Conservation (phyloP, 2,113 vertebrate genomes). For the Piprites chloris region DNA sequence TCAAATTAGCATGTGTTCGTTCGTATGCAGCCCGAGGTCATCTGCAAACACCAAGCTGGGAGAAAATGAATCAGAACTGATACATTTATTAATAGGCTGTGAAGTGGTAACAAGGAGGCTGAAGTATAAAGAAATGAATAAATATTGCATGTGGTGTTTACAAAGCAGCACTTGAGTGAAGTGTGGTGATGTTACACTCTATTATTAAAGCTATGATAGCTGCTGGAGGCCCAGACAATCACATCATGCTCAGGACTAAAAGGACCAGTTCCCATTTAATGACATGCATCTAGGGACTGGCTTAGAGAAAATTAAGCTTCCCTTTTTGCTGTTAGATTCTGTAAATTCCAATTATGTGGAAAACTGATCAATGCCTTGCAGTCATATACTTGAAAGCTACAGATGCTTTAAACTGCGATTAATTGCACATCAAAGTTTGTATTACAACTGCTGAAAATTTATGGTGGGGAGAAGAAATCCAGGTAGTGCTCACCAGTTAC, state of each 20-base stretch:
- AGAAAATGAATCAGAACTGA: not conserved
- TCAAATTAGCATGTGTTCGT: fast-evolving
- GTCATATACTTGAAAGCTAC: not conserved
- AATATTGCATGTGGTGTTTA: conserved; percentile 46
- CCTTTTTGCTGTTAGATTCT: not conserved
- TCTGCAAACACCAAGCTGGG: not conserved
- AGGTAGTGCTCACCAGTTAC: not conserved
- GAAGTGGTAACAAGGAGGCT: conserved; percentile 21
- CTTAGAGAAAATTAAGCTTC: not conserved
- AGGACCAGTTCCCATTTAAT: not conserved
- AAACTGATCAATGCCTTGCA: not conserved
- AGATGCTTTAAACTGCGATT: not conserved
- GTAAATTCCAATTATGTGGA: not conserved
- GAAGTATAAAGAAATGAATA: conserved; percentile 29
- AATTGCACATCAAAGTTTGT: not conserved
- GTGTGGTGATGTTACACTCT: not conserved
- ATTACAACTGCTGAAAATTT: not conserved
- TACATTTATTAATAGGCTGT: conserved; percentile 48
- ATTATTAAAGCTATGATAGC: not conserved
- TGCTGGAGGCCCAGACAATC: not conserved
- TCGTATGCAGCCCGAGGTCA: conserved; percentile 22
- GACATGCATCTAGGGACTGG: not conserved
- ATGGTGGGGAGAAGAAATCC: not conserved
- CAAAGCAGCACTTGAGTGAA: not conserved
- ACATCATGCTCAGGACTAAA: not conserved